Evolutionary conservation across 2,797 vertebrate species (phyloP).

Genomic region (Acanthurus lineatus): DNA sequence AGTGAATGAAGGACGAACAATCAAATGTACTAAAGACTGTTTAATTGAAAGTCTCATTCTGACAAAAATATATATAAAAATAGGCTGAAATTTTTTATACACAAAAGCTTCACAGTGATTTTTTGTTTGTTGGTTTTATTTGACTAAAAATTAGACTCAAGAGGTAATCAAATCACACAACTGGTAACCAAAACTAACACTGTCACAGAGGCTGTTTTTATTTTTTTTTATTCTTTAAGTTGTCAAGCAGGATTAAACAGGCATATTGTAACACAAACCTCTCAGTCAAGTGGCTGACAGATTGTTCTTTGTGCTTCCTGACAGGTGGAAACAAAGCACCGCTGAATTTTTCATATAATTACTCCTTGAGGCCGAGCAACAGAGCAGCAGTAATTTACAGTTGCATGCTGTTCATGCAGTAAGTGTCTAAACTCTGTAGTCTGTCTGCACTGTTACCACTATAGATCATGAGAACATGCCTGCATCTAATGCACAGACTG

Average conservation of each 20-base stretch:
- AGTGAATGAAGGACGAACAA: too few species aligned
- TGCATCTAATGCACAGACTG: not conserved
- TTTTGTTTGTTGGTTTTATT: too few species aligned
- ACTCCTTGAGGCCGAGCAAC: conserved; percentile 57
- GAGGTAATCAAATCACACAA: not conserved
- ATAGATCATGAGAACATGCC: not conserved
- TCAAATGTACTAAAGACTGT: too few species aligned
- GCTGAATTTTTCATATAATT: conserved; percentile 68
- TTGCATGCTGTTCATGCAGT: conserved; percentile 57
- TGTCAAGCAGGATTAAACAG: conserved; percentile 32
- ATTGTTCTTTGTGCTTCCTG: conserved; percentile 56
- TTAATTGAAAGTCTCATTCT: too few species aligned
- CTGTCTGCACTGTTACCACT: conserved; percentile 13
- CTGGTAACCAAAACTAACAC: not conserved
- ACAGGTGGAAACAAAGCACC: conserved; percentile 71
- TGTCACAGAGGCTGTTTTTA: not conserved
- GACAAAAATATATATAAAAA: too few species aligned
- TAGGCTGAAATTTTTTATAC: too few species aligned
- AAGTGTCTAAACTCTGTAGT: not conserved
- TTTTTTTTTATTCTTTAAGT: conserved; percentile 18
- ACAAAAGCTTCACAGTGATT: too few species aligned
- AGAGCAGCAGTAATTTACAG: conserved; percentile 62
- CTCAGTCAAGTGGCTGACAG: conserved; percentile 58
- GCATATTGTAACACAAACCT: conserved; percentile 49
- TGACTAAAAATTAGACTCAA: not conserved